Percentiles rank a stretch among this genome's conserved stretches.
Evolutionary conservation across 1,140 invertebrate genomes (phyloP).

Genomic region (Arctopsyche grandis): DNA sequence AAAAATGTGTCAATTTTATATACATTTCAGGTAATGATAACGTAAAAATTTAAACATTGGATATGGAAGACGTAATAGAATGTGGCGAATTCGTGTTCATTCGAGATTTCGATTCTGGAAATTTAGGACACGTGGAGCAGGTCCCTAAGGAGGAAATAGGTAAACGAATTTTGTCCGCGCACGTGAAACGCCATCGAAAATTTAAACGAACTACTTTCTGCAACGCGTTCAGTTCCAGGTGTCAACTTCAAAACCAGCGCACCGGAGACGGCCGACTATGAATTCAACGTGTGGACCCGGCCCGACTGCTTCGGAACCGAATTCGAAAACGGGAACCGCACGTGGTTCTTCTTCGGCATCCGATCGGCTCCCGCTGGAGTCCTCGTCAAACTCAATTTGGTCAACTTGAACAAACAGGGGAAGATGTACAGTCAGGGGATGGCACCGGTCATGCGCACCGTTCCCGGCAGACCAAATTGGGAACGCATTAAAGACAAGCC

Average conservation of each 20-base stretch:
- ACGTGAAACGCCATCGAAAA: neutral
- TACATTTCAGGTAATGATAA: constrained; percentile 20
- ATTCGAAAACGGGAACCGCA: constrained; percentile 90
- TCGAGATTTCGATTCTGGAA: constrained; percentile 89
- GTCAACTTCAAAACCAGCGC: constrained; percentile 46
- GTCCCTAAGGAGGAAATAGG: constrained; percentile 63
- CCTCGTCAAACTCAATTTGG: constrained; percentile 81
- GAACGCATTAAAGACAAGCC: constrained; percentile 82
- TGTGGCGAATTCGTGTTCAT: constrained; percentile 78
- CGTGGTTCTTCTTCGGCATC: constrained; percentile 96
- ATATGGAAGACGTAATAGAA: constrained; percentile 57
- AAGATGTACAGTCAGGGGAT: constrained; percentile 94
- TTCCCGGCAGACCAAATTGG: constrained; percentile 80
- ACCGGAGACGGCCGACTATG: constrained; percentile 72
- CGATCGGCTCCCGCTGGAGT: constrained; percentile 63
- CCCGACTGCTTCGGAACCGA: constrained; percentile 89
- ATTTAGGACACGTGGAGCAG: constrained; percentile 80
- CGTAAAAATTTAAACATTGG: neutral
- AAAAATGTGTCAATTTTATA: neutral
- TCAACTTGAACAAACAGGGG: constrained; percentile 89
- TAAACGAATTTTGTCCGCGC: constrained; percentile 55
- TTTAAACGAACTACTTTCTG: neutral
- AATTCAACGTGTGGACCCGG: constrained; percentile 91
- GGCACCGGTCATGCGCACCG: constrained; percentile 80
- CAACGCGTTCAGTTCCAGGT: constrained; percentile 21